These are phyloP conservation scores for Tinea trinotella DNA, from an alignment of 2,888 invertebrate species.

Conservation along the genomic window DNA sequence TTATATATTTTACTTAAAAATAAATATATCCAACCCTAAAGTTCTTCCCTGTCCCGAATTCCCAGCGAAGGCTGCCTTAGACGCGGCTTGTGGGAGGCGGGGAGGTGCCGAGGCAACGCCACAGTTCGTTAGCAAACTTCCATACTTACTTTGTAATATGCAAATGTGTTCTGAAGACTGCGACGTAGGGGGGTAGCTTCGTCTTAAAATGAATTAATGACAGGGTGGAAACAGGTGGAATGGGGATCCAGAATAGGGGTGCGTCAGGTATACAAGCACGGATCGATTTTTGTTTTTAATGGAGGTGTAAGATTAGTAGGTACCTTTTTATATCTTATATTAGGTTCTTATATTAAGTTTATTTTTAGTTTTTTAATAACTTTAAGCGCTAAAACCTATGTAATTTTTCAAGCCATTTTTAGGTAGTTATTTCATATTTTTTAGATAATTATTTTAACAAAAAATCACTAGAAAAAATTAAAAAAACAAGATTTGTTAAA, in stretches of 20 bases:
- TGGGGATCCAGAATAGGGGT: not conserved
- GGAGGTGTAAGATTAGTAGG: too few species aligned
- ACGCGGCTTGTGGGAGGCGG: conserved; percentile 27
- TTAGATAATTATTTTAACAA: too few species aligned
- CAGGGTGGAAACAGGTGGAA: conserved; percentile 42
- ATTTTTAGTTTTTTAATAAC: too few species aligned
- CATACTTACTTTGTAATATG: conserved; percentile 69
- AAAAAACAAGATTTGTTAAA: too few species aligned
- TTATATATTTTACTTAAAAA: not conserved
- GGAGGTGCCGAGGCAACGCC: conserved; percentile 22
- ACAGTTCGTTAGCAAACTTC: conserved; percentile 66
- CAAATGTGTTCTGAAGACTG: conserved; percentile 63
- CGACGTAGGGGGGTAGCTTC: conserved; percentile 35
- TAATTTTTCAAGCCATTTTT: too few species aligned
- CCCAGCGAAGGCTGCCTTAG: conserved; percentile 69
- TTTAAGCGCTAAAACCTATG: too few species aligned
- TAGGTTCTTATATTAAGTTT: too few species aligned
- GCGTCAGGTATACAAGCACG: not conserved
- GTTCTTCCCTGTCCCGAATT: conserved; percentile 56
- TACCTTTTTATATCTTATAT: too few species aligned
- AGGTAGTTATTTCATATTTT: too few species aligned
- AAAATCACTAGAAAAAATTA: too few species aligned
- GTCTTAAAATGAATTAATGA: conserved; percentile 73
- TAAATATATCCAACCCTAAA: conserved; percentile 20
- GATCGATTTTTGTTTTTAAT: not conserved